A percentile compares a stretch with the other conserved stretches of the same genome.
These are phyloP conservation scores for Aepyceros melampus DNA, from an alignment of 2,113 vertebrate genomes.

Conservation along the genomic window DNA sequence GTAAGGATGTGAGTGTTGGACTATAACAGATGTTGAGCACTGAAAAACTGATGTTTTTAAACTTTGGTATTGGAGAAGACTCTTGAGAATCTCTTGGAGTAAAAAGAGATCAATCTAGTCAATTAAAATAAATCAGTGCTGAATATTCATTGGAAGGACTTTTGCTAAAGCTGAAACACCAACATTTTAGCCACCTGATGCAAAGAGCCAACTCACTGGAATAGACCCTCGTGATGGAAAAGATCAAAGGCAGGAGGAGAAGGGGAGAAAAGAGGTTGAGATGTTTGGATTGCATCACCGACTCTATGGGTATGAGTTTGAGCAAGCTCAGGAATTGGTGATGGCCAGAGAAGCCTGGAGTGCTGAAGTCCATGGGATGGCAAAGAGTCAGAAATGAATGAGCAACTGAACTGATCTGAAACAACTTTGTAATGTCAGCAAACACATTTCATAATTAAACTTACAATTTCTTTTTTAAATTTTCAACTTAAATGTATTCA, in stretches of 20 bases:
- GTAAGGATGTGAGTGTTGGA: neutral
- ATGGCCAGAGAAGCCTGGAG: neutral
- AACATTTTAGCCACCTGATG: neutral
- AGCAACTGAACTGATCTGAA: neutral
- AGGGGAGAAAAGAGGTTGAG: neutral
- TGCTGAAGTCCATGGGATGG: neutral
- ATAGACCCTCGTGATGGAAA: neutral
- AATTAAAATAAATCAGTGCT: neutral
- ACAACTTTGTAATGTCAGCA: neutral
- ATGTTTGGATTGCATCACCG: neutral
- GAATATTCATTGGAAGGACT: neutral
- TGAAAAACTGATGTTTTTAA: neutral
- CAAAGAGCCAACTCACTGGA: neutral
- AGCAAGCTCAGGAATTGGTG: neutral
- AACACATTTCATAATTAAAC: neutral
- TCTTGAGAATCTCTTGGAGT: neutral
- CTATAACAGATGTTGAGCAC: neutral
- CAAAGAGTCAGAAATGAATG: neutral
- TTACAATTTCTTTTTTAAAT: neutral
- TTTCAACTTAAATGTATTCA: neutral
- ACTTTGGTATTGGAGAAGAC: neutral
- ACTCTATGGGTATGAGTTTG: neutral
- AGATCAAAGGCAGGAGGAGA: neutral
- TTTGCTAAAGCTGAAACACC: neutral
- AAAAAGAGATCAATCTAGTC: neutral